Base-by-base conservation (phyloP, 53 echinoderm and acorn worm genomes). In the Pentamera pediparva region DNA sequence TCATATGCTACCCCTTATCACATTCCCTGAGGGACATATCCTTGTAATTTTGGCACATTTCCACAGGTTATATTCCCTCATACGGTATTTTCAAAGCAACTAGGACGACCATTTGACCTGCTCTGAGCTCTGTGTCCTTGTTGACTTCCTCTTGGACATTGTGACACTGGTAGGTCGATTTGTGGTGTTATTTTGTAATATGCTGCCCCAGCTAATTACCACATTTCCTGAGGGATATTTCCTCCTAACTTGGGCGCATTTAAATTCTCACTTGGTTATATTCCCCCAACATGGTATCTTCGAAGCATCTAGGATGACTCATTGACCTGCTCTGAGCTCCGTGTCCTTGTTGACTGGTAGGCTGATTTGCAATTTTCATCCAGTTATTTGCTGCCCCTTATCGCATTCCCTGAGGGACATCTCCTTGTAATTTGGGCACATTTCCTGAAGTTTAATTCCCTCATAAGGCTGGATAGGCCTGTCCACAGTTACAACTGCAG, bases 261-360 rank as follows among this genome's bases (percentile, higher is more conserved):
- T n/a, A 67, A n/a, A n/a, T n/a, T n/a, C n/a, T n/a, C n/a, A n/a
- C n/a, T n/a, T n/a, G n/a, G n/a, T n/a, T n/a, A n/a, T n/a, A n/a
- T n/a, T n/a, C n/a, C n/a, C n/a, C n/a, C n/a, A n/a, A n/a, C n/a
- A n/a, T n/a, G n/a, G n/a, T n/a, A n/a, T n/a, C n/a, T n/a, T n/a
- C n/a, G n/a, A n/a, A n/a, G n/a, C n/a, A n/a, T n/a, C n/a, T n/a
- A n/a, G n/a, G n/a, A n/a, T n/a, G n/a, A n/a, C n/a, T n/a, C n/a
- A n/a, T n/a, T 98, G 22, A 92, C 89, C 3, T 83, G 85, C 35
- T 82, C 86, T 3, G 92, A 98, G 50, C 81, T 98, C 15, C 92
- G 98, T 65, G 79, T 55, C 15, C 72, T 98, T 62, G 98, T 98
- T 45, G 92, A 89, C 71, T 98, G 78, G 98, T 98, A 77, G 89